Evolutionary conservation across 2,113 vertebrate species (phyloP), one percentile per base, ranked within the genome.

Genomic region (Trematocara zebra): DNA sequence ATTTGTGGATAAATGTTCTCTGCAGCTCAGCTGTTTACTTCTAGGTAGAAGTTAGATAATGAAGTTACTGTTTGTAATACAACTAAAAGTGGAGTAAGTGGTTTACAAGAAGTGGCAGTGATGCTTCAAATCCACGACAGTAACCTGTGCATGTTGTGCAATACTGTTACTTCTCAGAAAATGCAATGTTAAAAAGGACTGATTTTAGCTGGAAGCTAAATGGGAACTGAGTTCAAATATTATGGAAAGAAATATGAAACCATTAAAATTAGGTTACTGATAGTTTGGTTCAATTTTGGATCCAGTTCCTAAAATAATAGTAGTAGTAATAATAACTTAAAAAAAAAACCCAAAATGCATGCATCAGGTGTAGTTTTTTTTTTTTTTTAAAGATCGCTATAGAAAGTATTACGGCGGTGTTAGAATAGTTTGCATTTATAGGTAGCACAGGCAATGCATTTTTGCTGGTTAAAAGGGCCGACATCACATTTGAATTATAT

Each of bases 321-420:
- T 61, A 37, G 9, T 54, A 59, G 9, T 33, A 64, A 37, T 7
- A 64, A 64, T 64, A 37, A 64, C 6, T 8, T 61, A 0, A 0
- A 8, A 9, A 42, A 59, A 31, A 59, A 2, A 3, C 0, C 3
- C 17, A 61, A 74, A 17, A 74, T 11, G 23, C 14, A 26, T 74
- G 14, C 14, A 15, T 28, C 8, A 17, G 40, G 8, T 23, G 5
- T 17, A 59, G 26, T 1, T 3, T 56, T 14, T 2, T 12, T 7
- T 1, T 1, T 4, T 7, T n/a, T 1, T 7, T 4, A 26, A 26
- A 26, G 1, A 11, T n/a, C 1, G 1, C 26, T 3, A 76, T 49
- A 11, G 23, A 47, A 49, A 74, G 40, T 10, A 47, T 18, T 47
- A 2, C 1, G 6, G 17, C 10, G 3, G 15, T 31, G 6, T 31